These are phyloP conservation scores for Scopus umbretta DNA, from an alignment of 2,113 vertebrate genomes.

Conservation along the genomic window DNA sequence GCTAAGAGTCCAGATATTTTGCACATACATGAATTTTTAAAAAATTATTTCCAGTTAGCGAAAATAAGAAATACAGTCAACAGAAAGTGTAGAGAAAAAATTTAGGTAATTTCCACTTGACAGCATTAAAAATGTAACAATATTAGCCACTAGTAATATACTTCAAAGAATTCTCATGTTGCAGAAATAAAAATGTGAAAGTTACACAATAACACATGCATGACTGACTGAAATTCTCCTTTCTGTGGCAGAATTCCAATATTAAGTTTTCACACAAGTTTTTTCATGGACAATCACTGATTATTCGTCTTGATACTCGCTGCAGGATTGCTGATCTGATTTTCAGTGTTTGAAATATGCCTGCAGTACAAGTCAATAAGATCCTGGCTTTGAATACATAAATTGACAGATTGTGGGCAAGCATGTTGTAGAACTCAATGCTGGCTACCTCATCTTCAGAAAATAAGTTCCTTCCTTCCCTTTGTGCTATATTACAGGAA, in stretches of 20 bases:
- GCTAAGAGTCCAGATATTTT: neutral
- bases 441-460: neutral
- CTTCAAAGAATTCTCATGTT: neutral
- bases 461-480: neutral
- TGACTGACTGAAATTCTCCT: neutral
- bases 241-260: neutral
- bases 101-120: neutral
- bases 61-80: neutral
- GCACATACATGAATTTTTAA: neutral
- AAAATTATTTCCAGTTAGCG: neutral
- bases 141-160: neutral
- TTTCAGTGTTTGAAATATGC: neutral
- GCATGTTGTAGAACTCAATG: neutral
- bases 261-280: neutral
- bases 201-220: neutral
- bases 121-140: neutral
- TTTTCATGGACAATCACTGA: neutral
- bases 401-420: neutral
- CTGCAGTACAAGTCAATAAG: neutral
- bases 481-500: neutral
- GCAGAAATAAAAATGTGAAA: neutral
- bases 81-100: neutral
- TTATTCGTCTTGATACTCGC: neutral
- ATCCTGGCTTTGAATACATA: neutral
- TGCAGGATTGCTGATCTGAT: neutral